phyloP scores from a whole-genome alignment of 2,113 vertebrate species.

The Macroglossus sobrinus region DNA sequence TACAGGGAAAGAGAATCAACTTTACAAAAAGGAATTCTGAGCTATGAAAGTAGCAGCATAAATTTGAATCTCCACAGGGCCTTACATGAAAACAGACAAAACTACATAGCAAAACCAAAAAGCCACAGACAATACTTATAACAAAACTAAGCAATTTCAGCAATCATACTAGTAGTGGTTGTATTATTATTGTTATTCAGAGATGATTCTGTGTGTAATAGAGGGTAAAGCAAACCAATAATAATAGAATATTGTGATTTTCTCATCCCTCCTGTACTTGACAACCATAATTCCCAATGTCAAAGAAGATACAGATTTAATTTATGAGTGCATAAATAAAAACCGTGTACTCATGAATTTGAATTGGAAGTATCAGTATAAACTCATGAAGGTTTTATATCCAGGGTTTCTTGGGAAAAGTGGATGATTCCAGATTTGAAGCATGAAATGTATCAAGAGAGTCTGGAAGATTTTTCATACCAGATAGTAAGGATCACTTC shows the following conservation, averaged over 20 bases:
- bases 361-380: neutral
- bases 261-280: neutral
- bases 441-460: neutral
- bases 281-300: neutral
- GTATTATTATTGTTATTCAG: neutral
- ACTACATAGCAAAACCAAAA: neutral
- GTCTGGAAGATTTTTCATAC: neutral
- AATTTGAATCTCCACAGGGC: neutral
- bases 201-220: neutral
- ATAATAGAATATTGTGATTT: neutral
- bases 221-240: neutral
- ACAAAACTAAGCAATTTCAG: neutral
- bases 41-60: neutral
- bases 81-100: constrained; percentile 1
- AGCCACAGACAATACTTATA: neutral
- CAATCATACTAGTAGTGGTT: neutral
- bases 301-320: neutral
- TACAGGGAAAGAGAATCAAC: neutral
- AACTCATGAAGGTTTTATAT: neutral
- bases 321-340: neutral
- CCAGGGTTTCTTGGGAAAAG: neutral
- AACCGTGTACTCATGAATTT: neutral
- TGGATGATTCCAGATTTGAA: neutral
- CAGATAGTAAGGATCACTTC: neutral
- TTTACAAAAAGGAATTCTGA: neutral